A percentile compares a stretch with the other conserved stretches of the same genome.
Conservation (phyloP, 2,888 invertebrate genomes). For the Mesorhabditis belari region DNA sequence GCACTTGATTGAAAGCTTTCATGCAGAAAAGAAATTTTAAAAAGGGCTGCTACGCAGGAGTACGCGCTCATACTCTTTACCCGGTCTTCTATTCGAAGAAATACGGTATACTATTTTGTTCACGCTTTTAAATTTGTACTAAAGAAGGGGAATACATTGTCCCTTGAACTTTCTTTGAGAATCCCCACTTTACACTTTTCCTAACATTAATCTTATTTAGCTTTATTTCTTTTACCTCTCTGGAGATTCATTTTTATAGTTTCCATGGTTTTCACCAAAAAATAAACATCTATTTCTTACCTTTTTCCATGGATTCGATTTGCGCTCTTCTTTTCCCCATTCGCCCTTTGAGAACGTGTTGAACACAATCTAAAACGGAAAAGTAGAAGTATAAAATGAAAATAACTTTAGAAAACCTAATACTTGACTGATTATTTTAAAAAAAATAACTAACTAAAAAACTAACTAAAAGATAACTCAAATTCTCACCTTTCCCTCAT, state of each 20-base stretch:
- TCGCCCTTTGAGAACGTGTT: slow-evolving; percentile 52
- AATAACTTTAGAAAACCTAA: not conserved
- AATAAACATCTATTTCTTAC: not conserved
- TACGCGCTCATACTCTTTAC: too few relatives aligned
- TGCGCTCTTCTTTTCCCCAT: slow-evolving; percentile 53
- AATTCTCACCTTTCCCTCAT: slow-evolving; percentile 34
- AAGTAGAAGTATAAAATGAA: not conserved
- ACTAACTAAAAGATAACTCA: not conserved
- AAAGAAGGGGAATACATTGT: too few relatives aligned
- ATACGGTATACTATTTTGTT: too few relatives aligned
- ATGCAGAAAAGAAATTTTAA: too few relatives aligned
- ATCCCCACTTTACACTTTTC: too few relatives aligned
- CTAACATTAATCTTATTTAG: not conserved
- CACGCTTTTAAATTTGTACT: too few relatives aligned
- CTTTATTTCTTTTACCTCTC: not conserved
- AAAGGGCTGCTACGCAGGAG: too few relatives aligned
- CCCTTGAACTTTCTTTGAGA: too few relatives aligned
- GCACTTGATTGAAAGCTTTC: too few relatives aligned
- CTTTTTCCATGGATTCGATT: slow-evolving; percentile 49
- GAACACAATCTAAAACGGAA: slow-evolving; percentile 33
- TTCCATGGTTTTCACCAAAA: too few relatives aligned
- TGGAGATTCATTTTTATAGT: too few relatives aligned
- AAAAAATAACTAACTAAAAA: not conserved
- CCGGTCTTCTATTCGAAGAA: too few relatives aligned
- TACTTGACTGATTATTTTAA: not conserved